These are phyloP conservation scores for Amblyjoppa proteus DNA, from an alignment of 2,888 invertebrate species.

Conservation along the genomic window DNA sequence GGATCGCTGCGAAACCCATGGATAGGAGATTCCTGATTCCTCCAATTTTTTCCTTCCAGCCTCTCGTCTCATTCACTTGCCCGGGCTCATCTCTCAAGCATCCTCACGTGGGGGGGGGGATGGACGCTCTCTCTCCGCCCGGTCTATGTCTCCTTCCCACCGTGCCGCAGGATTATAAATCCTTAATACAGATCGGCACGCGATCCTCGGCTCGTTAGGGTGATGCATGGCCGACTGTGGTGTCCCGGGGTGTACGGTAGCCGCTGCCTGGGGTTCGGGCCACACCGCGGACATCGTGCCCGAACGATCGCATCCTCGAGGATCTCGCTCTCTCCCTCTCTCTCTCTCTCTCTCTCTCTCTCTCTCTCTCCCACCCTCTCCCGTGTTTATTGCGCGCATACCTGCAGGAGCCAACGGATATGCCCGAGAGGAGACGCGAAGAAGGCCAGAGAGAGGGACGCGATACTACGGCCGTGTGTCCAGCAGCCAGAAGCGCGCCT, in stretches of 20 bases:
- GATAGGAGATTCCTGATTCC: neutral
- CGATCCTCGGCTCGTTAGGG: slow-evolving; percentile 84
- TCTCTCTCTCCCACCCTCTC: neutral
- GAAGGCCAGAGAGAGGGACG: neutral
- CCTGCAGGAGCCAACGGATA: slow-evolving; percentile 17
- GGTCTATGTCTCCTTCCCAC: slow-evolving; percentile 20
- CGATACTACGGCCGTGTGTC: slow-evolving; percentile 20
- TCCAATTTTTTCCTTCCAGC: neutral
- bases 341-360: neutral
- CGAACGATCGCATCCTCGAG: slow-evolving; percentile 62
- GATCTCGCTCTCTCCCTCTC: slow-evolving; percentile 22
- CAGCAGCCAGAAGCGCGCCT: slow-evolving; percentile 44
- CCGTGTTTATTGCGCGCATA: slow-evolving; percentile 24
- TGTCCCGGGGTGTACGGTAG: slow-evolving; percentile 84
- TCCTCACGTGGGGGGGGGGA: neutral
- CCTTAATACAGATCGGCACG: slow-evolving; percentile 85
- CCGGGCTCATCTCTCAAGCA: neutral
- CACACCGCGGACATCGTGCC: slow-evolving; percentile 71
- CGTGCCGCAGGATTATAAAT: slow-evolving; percentile 82
- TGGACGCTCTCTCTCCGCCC: neutral
- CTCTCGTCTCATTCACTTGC: neutral
- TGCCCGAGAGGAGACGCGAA: slow-evolving; percentile 15
- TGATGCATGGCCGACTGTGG: slow-evolving; percentile 83
- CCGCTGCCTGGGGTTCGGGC: slow-evolving; percentile 73
- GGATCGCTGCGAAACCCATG: too few species aligned